These are phyloP conservation scores for Sakesphorus luctuosus DNA, from an alignment of 2,113 vertebrate genomes.

Conservation along the genomic window DNA sequence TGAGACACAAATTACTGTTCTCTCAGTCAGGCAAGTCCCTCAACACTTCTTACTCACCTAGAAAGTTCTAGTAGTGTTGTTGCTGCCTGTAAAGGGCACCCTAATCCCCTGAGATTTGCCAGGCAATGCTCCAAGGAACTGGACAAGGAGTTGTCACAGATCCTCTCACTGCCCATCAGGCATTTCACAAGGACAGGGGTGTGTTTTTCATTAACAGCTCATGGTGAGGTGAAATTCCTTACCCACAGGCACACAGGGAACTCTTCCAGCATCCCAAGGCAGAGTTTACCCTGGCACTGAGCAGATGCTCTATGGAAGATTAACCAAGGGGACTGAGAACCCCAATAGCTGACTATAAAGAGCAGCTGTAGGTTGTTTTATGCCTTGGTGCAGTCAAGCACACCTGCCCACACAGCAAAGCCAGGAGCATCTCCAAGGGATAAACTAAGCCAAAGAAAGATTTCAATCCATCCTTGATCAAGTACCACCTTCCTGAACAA, in stretches of 20 bases:
- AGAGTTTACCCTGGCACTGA: background rate
- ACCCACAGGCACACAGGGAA: background rate
- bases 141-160: background rate
- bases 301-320: background rate
- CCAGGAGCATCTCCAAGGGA: background rate
- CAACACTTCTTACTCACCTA: fast-evolving
- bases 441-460: background rate
- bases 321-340: background rate
- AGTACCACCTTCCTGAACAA: background rate
- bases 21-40: background rate
- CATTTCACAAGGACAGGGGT: background rate
- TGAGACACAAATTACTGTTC: background rate
- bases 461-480: background rate
- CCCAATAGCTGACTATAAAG: background rate
- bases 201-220: background rate
- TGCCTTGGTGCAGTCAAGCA: background rate
- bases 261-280: background rate
- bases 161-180: background rate
- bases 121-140: background rate
- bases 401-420: background rate
- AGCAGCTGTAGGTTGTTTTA: background rate
- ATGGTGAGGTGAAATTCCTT: background rate
- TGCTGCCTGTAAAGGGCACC: background rate
- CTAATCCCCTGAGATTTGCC: background rate
- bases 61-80: background rate